Percentiles rank a stretch among this genome's conserved stretches.
Evolutionary conservation across 2,888 invertebrate species (phyloP).

Genomic region (Drosophila cracens): DNA sequence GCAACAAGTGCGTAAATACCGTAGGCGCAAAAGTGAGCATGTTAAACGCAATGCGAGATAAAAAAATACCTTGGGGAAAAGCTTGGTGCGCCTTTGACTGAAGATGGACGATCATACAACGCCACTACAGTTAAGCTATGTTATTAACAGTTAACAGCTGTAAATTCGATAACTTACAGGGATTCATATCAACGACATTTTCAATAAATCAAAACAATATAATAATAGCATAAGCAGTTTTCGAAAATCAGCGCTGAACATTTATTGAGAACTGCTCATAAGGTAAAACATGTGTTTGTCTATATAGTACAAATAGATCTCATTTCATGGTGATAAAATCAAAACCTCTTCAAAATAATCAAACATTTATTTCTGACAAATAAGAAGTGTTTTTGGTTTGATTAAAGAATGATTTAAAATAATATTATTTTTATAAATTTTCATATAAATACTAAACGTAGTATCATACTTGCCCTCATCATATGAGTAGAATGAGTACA

Average conservation of each 20-base stretch:
- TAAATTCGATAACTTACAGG: neutral
- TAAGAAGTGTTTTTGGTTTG: too few relatives aligned
- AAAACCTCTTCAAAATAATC: too few relatives aligned
- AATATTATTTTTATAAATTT: neutral
- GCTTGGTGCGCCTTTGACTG: neutral
- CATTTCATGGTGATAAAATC: too few relatives aligned
- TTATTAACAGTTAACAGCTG: too few relatives aligned
- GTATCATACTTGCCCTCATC: neutral
- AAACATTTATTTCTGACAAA: too few relatives aligned
- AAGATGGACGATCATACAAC: neutral
- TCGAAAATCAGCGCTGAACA: neutral
- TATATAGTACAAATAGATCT: too few relatives aligned
- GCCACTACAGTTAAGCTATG: neutral
- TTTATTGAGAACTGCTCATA: neutral
- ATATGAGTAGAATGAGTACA: neutral
- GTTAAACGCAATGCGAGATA: constrained; percentile 6
- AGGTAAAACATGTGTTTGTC: too few relatives aligned
- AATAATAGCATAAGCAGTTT: neutral
- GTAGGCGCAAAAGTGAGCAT: neutral
- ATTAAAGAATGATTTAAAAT: neutral
- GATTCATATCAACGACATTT: neutral
- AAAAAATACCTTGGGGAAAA: neutral
- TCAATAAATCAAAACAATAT: too few relatives aligned
- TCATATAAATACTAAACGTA: neutral
- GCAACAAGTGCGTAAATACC: neutral